phyloP scores from a whole-genome alignment of 1,140 invertebrate species.

The Arion vulgaris region DNA sequence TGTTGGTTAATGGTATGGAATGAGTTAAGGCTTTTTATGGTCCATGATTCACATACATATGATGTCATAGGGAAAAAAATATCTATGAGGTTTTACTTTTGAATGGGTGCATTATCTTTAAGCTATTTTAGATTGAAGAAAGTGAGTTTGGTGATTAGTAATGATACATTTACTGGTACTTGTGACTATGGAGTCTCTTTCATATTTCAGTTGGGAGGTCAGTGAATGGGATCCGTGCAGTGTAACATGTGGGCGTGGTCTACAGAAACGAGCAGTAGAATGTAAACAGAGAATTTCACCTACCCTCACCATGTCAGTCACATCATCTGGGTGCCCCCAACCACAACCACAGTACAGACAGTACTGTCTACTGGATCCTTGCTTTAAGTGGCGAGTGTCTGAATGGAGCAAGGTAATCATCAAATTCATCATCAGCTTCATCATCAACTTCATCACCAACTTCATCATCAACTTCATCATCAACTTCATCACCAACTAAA shows the following conservation, averaged over 20 bases:
- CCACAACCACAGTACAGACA: constrained; percentile 76
- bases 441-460: constrained; percentile 5
- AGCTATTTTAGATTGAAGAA: too few species aligned
- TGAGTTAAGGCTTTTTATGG: too few species aligned
- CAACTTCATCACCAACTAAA: too few species aligned
- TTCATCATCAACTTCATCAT: constrained; percentile 36
- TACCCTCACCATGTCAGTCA: constrained; percentile 49
- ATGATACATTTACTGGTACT: too few species aligned
- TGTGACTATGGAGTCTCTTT: neutral
- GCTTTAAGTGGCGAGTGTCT: constrained; percentile 81
- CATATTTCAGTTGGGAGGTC: constrained; percentile 62
- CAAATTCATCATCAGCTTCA: neutral
- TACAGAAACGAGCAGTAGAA: constrained; percentile 70
- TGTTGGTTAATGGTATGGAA: too few species aligned
- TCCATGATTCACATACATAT: too few species aligned
- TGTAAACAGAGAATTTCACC: constrained; percentile 67
- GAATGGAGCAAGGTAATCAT: constrained; percentile 74
- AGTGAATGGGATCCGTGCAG: constrained; percentile 73
- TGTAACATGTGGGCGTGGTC: constrained; percentile 74
- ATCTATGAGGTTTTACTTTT: too few species aligned
- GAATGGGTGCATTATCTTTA: too few species aligned
- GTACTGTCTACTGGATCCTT: constrained; percentile 78
- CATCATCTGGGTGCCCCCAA: constrained; percentile 71
- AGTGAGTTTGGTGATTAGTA: too few species aligned
- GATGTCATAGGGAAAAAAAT: too few species aligned